phyloP scores from a whole-genome alignment of 2,888 invertebrate species.

The Thumatha senex region DNA sequence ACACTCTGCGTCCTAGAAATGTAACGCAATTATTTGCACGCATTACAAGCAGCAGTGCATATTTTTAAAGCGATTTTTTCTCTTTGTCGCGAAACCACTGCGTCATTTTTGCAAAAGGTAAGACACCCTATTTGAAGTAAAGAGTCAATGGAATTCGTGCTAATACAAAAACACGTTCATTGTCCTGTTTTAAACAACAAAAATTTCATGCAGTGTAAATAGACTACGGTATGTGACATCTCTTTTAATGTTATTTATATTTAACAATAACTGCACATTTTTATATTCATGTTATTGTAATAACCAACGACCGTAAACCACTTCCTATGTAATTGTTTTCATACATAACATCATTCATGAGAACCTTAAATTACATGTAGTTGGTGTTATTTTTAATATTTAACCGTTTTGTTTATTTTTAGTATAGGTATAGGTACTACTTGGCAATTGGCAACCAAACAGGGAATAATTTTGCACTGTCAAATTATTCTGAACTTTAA shows the following conservation, averaged over 20 bases:
- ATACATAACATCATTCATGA: background rate
- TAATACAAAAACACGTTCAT: constrained; percentile 12
- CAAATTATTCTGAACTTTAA: too few relatives aligned
- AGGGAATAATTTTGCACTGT: too few relatives aligned
- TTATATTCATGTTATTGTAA: background rate
- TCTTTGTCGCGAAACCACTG: constrained; percentile 26
- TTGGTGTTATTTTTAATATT: background rate
- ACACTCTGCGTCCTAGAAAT: constrained; percentile 74
- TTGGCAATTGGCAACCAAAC: too few relatives aligned
- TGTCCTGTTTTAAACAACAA: constrained; percentile 26
- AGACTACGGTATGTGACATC: constrained; percentile 17
- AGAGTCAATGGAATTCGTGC: constrained; percentile 19
- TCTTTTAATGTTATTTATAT: constrained; percentile 17
- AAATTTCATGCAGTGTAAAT: constrained; percentile 24
- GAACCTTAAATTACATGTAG: background rate
- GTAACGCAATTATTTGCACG: constrained; percentile 79
- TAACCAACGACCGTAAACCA: background rate
- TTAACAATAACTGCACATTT: constrained; percentile 1
- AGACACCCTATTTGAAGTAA: constrained; percentile 8
- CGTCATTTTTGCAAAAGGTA: constrained; percentile 16
- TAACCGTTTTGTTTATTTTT: too few relatives aligned
- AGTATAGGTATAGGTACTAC: too few relatives aligned
- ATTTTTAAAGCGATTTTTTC: constrained; percentile 27
- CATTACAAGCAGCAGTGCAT: constrained; percentile 54
- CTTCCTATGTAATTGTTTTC: constrained; percentile 1